Evolutionary conservation across 1,140 invertebrate species (phyloP), one percentile per base, ranked within the genome.

Genomic region (Lerema accius): DNA sequence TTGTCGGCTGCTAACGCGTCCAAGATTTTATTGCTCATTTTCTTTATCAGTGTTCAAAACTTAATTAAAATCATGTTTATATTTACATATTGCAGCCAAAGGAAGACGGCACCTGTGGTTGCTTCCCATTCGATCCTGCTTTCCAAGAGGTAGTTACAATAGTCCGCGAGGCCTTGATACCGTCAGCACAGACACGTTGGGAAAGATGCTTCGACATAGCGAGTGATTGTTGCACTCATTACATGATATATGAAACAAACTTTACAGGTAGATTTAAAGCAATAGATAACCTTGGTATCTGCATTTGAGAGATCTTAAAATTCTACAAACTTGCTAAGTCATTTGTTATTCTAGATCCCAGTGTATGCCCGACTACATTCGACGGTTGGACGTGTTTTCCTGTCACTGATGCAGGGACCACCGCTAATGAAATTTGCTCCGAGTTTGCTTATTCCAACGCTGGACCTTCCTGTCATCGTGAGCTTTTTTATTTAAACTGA

Each of bases 361-460:
- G 67, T 10, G 48, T 64, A 35, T 93, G 92, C 69, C 76, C 81
- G 11, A 75, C 86, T 0, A 84, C 91, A 3, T 93, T 92, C 77
- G 93, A 93, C 53, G 92, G 84, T 0, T 93, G 92, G 92, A 89
- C 82, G 0, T 93, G 93, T 67, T 93, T 91, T 86, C 69, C 73
- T 5, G 39, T 66, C 6, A 77, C 86, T 3, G 43, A 64, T 11
- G 73, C 73, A 0, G 85, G 80, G 4, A 80, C 83, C 0, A 63
- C 71, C 3, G 79, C 82, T 0, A 75, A 60, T 3, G 71, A 86
- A 63, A 71, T 89, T 3, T 93, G 92, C 66, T 86, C 91, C 2
- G 86, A 89, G 48, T 92, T 93, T 63, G 91, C 91, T 0, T 92
- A 92, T 58, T 89, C 92, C 10, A 89, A 89, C 40, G 55, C 75